Conservation (phyloP, 2,113 vertebrate species). For the Amblyopsis rosae region DNA sequence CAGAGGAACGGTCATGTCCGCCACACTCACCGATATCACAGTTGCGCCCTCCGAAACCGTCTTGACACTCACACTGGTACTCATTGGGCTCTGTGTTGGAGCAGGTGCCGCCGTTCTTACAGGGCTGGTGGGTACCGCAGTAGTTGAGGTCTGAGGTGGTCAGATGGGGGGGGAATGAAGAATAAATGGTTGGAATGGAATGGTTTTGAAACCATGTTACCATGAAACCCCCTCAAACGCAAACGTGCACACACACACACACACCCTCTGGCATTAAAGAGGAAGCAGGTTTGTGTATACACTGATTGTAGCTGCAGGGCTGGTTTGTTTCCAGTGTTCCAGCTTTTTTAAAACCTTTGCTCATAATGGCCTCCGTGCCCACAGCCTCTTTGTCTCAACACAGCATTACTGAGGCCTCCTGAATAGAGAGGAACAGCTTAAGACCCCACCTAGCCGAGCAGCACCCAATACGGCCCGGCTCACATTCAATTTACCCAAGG, state of each 20-base stretch:
- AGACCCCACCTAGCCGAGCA: constrained; percentile 60
- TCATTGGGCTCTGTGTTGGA: constrained; percentile 82
- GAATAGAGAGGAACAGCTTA: constrained; percentile 49
- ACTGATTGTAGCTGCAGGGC: constrained; percentile 39
- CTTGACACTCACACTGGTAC: constrained; percentile 80
- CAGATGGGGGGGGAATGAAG: not conserved
- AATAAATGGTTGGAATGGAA: too few species aligned
- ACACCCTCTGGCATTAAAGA: not conserved
- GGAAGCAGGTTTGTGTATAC: constrained; percentile 25
- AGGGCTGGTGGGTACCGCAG: constrained; percentile 82
- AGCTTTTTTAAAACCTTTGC: constrained; percentile 56
- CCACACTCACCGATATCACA: constrained; percentile 76
- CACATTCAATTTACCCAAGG: constrained; percentile 70
- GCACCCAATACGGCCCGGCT: constrained; percentile 42
- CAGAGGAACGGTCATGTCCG: too few species aligned
- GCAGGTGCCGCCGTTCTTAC: constrained; percentile 80
- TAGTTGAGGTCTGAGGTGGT: constrained; percentile 78
- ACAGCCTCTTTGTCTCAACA: constrained; percentile 58
- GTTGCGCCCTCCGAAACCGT: constrained; percentile 78
- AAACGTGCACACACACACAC: constrained; percentile 4
- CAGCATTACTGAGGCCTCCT: constrained; percentile 30
- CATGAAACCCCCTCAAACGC: not conserved
- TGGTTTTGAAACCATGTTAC: too few species aligned
- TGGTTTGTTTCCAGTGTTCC: constrained; percentile 31
- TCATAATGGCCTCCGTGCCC: constrained; percentile 45